Evolutionary conservation across 2,113 vertebrate species (phyloP), one percentile per base, ranked within the genome.

Genomic region (Zosterops lateralis): DNA sequence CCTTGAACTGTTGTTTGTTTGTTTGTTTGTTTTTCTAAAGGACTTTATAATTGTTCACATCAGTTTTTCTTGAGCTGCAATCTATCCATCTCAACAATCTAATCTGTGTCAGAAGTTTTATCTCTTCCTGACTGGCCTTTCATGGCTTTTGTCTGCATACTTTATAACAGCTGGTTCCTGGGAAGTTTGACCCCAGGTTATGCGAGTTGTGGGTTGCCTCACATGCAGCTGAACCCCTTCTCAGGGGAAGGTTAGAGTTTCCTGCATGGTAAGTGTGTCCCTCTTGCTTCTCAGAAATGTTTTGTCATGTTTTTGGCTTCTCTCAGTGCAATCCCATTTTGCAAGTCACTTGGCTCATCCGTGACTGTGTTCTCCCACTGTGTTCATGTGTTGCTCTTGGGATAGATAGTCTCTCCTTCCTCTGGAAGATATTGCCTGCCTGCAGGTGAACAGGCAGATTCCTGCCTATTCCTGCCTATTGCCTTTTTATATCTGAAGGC

Each of bases 301-400:
- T 85, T 54, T 47, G 58, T 18, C 17, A 31, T 14, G 32, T 7
- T 84, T 83, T 51, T 58, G 14, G 8, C 34, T 54, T 84, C 44
- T 12, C 31, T 54, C 24, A 8, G 29, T 26, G 19, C 15, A 50
- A 62, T 54, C 26, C 17, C 8, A 9, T 77, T 89, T 87, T 93
- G 24, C 14, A 66, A 36, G 51, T 67, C 20, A 1, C 51, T 54
- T 71, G 47, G 17, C 47, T 78, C 22, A 34, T 62, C 32, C 36
- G 32, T 62, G n/a, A 47, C 54, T 32, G 19, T 14, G 15, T 77
- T 89, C 53, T 77, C 51, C 65, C 0, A 0, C 1, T 0, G 34
- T 12, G 25, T 22, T 92, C n/a, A 22, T 0, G 0, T 42, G 42
- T 16, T 71, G 26, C 34, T 74, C 34, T 67, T 2, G 0, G 47